A percentile compares a stretch with the other conserved stretches of the same genome.
phyloP scores from a whole-genome alignment of 2,113 vertebrate species.

The Seriola rivoliana region DNA sequence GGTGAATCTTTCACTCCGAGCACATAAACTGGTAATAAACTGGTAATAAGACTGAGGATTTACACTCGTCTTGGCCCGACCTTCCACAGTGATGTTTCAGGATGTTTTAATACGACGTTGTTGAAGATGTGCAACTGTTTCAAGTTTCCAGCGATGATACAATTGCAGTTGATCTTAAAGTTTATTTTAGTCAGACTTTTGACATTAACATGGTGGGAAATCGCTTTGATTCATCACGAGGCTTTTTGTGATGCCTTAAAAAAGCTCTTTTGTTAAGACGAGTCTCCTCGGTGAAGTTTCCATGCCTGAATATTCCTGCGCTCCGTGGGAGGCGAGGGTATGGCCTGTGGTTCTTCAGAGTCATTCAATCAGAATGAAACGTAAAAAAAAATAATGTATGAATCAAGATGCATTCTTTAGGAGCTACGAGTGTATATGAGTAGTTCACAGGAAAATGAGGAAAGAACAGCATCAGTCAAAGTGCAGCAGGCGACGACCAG shows the following conservation, averaged over 20 bases:
- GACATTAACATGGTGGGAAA: constrained; percentile 73
- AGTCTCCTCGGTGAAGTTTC: constrained; percentile 54
- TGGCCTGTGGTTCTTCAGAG: constrained; percentile 32
- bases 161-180: constrained; percentile 29
- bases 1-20: neutral
- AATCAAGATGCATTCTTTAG: constrained; percentile 22
- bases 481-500: neutral
- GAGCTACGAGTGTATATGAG: neutral
- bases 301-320: constrained; percentile 24
- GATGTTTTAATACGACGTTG: constrained; percentile 29
- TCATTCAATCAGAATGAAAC: constrained; percentile 28
- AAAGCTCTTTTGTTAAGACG: constrained; percentile 59
- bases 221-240: constrained; percentile 65
- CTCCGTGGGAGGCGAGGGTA: constrained; percentile 51
- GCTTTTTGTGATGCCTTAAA: constrained; percentile 54
- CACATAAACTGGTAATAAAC: neutral
- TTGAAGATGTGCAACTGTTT: constrained; percentile 45
- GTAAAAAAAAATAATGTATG: neutral
- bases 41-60: neutral
- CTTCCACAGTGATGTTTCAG: constrained; percentile 19
- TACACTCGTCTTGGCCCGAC: neutral
- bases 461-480: neutral
- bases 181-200: constrained; percentile 32
- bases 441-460: neutral
- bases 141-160: constrained; percentile 50